Base-by-base conservation (phyloP, 2,888 invertebrate species). In the Zaprionus obscuricornis region DNA sequence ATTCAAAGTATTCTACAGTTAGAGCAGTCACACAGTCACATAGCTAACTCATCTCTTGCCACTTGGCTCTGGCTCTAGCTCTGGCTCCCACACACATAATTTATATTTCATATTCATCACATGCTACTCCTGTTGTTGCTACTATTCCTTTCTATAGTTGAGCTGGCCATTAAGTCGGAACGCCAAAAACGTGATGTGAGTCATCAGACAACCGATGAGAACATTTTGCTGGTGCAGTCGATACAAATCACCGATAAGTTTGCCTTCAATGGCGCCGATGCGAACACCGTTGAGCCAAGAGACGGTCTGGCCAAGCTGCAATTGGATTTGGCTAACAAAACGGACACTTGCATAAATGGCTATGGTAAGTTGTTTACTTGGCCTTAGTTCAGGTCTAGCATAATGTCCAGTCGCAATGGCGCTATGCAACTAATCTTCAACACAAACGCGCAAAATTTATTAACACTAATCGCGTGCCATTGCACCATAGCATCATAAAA, bases 191-290 rank as follows among this genome's bases (percentile, higher is more conserved):
- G 89, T 83, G 89, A 89, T 82, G 88, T 89, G 73, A 89, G 90
- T 74, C 86, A 89, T 71, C 89, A 90, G 74, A 79, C 89, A 51
- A 91, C 91, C 65, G 92, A 94, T 68, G 96, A 97, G 86, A 96
- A 97, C 89, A 94, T 97, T 91, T 93, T 97, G 46, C 92, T 97
- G 62, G 97, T 97, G 43, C 96, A 97, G 90, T 95, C 96, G 56
- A 97, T 97, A 87, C 96, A 96, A 91, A 97, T 97, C 89, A 96
- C 96, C 33, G 97, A 97, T 91, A 96, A 97, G 90, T 97, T 97
- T 89, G 96, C 96, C 46, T 96, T 96, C 91, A 95, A 96, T 87
- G 93, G 93, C 81, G 89, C 89, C 73, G 85, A 79, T 84, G 55
- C 64, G 26, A 46, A 71, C 84, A 68, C 75, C 45, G 36, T 52